Evolutionary conservation across 92 coral and sea anemone genomes (phyloP).

Genomic region (Palythoa grandiflora): DNA sequence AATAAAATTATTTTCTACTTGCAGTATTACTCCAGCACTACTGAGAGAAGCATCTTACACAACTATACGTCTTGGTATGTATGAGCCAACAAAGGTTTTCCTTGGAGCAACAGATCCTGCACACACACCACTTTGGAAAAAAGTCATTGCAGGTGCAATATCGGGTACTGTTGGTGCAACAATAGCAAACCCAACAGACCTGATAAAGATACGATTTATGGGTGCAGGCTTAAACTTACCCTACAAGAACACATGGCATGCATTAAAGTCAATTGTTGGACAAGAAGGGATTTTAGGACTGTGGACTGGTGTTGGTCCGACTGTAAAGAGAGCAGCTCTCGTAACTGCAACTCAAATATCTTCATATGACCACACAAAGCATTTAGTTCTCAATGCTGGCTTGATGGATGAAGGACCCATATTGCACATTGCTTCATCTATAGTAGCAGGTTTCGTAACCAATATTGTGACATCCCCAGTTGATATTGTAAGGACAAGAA

Average conservation of each 20-base stretch:
- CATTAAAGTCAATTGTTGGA: conserved; percentile 78
- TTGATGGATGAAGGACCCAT: conserved; percentile 80
- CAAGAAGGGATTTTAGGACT: conserved; percentile 91
- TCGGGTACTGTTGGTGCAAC: conserved; percentile 98
- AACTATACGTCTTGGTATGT: conserved; percentile 91
- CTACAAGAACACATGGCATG: conserved; percentile 88
- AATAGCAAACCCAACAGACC: conserved; percentile 94
- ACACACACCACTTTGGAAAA: conserved; percentile 92
- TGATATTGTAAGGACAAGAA: conserved; percentile 93
- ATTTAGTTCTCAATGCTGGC: conserved; percentile 76
- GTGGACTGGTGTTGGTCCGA: conserved; percentile 95
- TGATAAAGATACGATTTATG: conserved; percentile 92
- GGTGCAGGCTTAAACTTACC: conserved; percentile 79
- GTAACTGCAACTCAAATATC: conserved; percentile 93
- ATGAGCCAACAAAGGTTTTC: conserved; percentile 89
- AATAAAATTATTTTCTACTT: neutral
- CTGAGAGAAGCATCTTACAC: conserved; percentile 94
- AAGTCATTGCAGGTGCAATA: conserved; percentile 81
- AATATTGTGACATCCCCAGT: conserved; percentile 93
- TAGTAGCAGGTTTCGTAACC: conserved; percentile 92
- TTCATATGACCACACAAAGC: conserved; percentile 94
- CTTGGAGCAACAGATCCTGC: conserved; percentile 91
- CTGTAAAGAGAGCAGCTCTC: conserved; percentile 93
- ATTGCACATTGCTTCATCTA: conserved; percentile 86
- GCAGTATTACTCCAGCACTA: conserved; percentile 89